Percentiles rank a stretch among this genome's conserved stretches.
Conservation (phyloP, 2,797 vertebrate species). For the Hypotaenidia philippensis region DNA sequence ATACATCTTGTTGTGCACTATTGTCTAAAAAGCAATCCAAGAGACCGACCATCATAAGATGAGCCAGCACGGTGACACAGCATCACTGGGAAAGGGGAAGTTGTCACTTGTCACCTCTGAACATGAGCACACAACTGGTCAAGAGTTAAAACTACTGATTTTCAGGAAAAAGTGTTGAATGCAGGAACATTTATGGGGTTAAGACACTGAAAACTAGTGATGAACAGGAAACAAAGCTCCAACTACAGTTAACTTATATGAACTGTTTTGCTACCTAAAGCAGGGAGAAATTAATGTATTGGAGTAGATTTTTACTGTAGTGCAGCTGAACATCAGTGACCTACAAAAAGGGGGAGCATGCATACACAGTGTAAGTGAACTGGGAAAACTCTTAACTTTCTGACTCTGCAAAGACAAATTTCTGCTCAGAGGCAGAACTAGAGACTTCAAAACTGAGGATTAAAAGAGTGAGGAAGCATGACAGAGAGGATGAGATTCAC, state of each 20-base stretch:
- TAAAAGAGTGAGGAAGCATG: neutral
- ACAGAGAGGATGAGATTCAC: neutral
- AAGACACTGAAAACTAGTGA: neutral
- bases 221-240: neutral
- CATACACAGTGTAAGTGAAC: neutral
- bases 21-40: neutral
- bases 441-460: neutral
- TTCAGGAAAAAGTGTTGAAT: neutral
- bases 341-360: neutral
- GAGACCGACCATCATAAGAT: accelerated
- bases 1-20: neutral
- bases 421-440: neutral
- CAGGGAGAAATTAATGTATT: neutral
- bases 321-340: neutral
- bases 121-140: neutral
- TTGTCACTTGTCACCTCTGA: neutral
- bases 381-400: neutral
- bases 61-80: neutral
- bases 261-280: neutral
- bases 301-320: accelerated
- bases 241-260: neutral
- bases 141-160: neutral
- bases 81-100: neutral
- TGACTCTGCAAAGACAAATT: neutral
- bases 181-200: neutral